Evolutionary conservation across 2,113 vertebrate species (phyloP).

Genomic region (Pygathrix nemaeus): DNA sequence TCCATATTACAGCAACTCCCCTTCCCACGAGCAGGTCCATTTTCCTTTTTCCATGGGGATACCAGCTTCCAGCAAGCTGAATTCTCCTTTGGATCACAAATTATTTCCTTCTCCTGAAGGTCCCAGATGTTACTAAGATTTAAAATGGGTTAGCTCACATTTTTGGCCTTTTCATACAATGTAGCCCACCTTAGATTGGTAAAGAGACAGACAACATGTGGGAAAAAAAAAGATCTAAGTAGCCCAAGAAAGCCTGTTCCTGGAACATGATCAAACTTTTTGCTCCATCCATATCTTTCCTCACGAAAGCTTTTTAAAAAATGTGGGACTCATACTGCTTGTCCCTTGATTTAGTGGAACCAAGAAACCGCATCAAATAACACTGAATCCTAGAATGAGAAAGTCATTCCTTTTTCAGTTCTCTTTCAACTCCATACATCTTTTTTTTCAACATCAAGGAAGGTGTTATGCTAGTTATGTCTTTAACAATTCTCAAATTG

Average conservation of each 20-base stretch:
- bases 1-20: background rate
- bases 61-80: background rate
- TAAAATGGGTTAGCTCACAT: background rate
- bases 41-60: background rate
- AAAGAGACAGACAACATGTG: background rate
- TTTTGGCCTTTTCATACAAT: background rate
- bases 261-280: background rate
- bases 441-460: background rate
- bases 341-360: background rate
- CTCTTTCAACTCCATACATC: background rate
- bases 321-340: background rate
- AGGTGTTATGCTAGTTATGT: background rate
- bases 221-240: background rate
- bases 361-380: background rate
- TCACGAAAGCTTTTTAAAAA: background rate
- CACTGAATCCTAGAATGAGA: background rate
- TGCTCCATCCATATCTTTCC: background rate
- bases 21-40: background rate
- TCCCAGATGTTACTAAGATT: background rate
- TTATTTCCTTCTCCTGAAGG: background rate
- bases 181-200: background rate
- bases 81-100: background rate
- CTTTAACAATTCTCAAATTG: background rate
- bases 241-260: background rate
- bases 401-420: background rate